A percentile compares a stretch with the other conserved stretches of the same genome.
phyloP scores from a whole-genome alignment of 2,888 invertebrate species.

The Azorinus chamasolen region DNA sequence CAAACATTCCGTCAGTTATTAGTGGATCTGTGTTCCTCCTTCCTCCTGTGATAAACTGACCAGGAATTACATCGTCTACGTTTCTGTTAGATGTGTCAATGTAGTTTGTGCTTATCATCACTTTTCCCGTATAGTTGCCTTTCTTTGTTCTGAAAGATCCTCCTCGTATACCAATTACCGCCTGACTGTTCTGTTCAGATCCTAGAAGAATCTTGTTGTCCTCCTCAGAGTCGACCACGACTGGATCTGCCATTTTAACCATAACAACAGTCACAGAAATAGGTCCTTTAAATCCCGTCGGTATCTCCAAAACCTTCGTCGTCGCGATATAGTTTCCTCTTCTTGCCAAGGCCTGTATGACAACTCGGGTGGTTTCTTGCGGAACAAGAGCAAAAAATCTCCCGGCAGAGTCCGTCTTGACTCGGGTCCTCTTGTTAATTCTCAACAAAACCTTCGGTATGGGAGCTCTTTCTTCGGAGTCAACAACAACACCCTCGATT shows the following conservation, averaged over 20 bases:
- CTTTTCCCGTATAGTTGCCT: conserved; percentile 5
- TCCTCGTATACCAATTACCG: conserved; percentile 7
- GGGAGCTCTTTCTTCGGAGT: background rate
- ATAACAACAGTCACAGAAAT: conserved; percentile 6
- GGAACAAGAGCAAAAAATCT: background rate
- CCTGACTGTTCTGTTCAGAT: background rate
- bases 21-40: background rate
- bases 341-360: background rate
- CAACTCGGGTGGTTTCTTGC: background rate
- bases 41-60: background rate
- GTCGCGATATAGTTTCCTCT: too few species aligned
- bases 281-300: conserved; percentile 12
- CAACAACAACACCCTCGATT: background rate
- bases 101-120: conserved; percentile 8
- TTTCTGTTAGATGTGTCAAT: background rate
- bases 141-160: background rate
- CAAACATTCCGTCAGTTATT: conserved; percentile 20
- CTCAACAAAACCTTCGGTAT: background rate
- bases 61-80: background rate
- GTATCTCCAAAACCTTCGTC: conserved; percentile 17
- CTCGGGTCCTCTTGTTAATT: background rate
- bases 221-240: conserved; percentile 8
- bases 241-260: conserved; percentile 3
- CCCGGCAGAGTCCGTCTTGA: background rate
- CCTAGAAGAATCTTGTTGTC: background rate